Percentiles rank a stretch among this genome's conserved stretches.
These are phyloP conservation scores for Cheilosia impressa DNA, from an alignment of 2,888 invertebrate genomes.

Conservation along the genomic window DNA sequence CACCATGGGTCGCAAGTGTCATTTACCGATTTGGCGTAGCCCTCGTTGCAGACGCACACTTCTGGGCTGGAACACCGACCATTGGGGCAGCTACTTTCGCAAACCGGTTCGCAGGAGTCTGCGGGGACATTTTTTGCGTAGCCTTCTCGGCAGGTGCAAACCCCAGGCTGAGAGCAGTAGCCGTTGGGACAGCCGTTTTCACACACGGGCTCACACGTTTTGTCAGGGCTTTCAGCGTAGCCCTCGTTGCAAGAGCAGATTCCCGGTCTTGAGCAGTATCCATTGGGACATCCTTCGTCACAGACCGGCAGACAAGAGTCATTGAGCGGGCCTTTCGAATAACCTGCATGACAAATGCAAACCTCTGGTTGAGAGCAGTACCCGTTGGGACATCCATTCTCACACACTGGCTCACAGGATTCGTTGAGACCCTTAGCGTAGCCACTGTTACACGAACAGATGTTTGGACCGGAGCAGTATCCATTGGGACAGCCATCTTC, in stretches of 20 bases:
- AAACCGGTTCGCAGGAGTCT: constrained; percentile 54
- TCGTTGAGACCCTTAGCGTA: not conserved
- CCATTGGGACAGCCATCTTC: constrained; percentile 3
- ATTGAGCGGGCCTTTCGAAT: not conserved
- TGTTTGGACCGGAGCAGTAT: constrained; percentile 82
- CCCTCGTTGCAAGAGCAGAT: constrained; percentile 78
- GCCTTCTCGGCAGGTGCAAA: constrained; percentile 85
- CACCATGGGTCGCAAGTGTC: constrained; percentile 34
- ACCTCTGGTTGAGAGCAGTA: constrained; percentile 82
- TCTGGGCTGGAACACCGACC: constrained; percentile 80
- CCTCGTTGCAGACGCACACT: constrained; percentile 77
- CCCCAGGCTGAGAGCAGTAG: constrained; percentile 85
- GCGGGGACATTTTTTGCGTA: not conserved
- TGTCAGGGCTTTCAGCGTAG: constrained; percentile 7
- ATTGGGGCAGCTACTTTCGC: constrained; percentile 63
- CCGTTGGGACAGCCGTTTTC: constrained; percentile 79
- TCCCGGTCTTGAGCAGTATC: constrained; percentile 80
- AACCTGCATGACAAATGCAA: constrained; percentile 84
- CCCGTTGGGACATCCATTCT: constrained; percentile 6
- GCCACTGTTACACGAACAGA: constrained; percentile 84
- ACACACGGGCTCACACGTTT: constrained; percentile 79
- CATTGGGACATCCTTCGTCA: constrained; percentile 76
- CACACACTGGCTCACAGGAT: constrained; percentile 56
- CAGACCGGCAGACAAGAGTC: constrained; percentile 62
- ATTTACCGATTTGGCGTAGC: constrained; percentile 31